Conservation (phyloP, 2,888 invertebrate genomes). For the Schrankia costaestrigalis region DNA sequence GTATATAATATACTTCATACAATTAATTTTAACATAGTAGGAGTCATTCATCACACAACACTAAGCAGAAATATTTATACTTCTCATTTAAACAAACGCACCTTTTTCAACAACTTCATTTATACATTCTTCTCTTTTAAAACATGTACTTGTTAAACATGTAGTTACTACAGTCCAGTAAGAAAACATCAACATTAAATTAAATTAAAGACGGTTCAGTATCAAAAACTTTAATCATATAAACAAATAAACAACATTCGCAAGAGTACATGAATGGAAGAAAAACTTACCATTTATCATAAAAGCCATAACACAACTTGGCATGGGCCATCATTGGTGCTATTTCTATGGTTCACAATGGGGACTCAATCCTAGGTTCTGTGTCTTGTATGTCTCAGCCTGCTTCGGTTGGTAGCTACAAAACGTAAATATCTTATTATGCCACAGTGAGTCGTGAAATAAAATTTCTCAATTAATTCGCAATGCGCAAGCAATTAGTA, state of each 20-base stretch:
- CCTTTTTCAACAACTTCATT: no score
- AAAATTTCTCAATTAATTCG: slow-evolving; percentile 40
- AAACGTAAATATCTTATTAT: slow-evolving; percentile 70
- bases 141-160: slow-evolving; percentile 25
- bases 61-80: no score
- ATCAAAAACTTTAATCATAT: slow-evolving; percentile 6
- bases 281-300: slow-evolving; percentile 55
- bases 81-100: no score
- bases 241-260: slow-evolving; percentile 39
- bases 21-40: no score
- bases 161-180: slow-evolving; percentile 56
- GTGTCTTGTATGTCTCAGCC: slow-evolving; percentile 52
- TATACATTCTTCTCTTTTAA: background rate
- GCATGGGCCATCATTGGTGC: slow-evolving; percentile 39
- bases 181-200: background rate
- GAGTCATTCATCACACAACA: no score
- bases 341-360: slow-evolving; percentile 41
- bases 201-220: slow-evolving; percentile 33
- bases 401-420: slow-evolving; percentile 69
- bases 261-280: slow-evolving; percentile 36
- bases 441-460: slow-evolving; percentile 50
- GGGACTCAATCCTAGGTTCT: slow-evolving; percentile 37
- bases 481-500: slow-evolving; percentile 46
- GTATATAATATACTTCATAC: no score
- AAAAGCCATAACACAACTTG: slow-evolving; percentile 43